Evolutionary conservation across 2,888 invertebrate genomes (phyloP), one percentile per base, ranked within the genome.

Genomic region (Machimus rusticus): DNA sequence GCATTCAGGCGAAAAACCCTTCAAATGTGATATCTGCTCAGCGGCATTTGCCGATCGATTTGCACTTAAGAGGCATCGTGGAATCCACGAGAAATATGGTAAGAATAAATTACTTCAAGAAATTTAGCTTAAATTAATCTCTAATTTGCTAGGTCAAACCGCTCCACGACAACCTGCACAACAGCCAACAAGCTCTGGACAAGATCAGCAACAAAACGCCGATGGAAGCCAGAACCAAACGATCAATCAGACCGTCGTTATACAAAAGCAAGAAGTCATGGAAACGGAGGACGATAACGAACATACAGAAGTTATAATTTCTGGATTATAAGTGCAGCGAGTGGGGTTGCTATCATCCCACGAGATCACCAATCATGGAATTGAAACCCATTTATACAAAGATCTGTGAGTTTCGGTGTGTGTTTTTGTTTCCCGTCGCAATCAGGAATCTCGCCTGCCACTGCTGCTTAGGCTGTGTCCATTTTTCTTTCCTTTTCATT

Each of bases 31-130:
- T 92, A 96, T 96, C 88, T 96, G 96, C 91, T 95, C 96, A 89
- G 97, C 97, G 74, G 97, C 97, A 86, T 97, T 97, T 92, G 96
- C 97, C 37, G 97, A 97, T 92, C 94, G 97, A 89, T 97, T 97
- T 91, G 97, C 97, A 31, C 93, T 97, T 88, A 97, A 97, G 91
- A 94, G 97, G 88, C 97, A 97, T 91, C 94, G 97, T 89, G 96
- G 96, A 90, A 97, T 97, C 90, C 97, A 97, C 92, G 97, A 97
- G 90, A 97, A 97, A 93, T 97, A 97, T 91, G 97, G 96, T 92
- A 93, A 92, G 88, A 91, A n/a, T 16, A 34, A 84, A 78, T 66
- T 14, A 74, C 28, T 2, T 5, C 14, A 79, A 12, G 28, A 8
- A 31, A 19, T n/a, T 39, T 23, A 8, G 12, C 37, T 86, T 23